These are phyloP conservation scores for Drosophila nr. perissopoda DNA, from an alignment of 2,888 invertebrate genomes.

Conservation along the genomic window DNA sequence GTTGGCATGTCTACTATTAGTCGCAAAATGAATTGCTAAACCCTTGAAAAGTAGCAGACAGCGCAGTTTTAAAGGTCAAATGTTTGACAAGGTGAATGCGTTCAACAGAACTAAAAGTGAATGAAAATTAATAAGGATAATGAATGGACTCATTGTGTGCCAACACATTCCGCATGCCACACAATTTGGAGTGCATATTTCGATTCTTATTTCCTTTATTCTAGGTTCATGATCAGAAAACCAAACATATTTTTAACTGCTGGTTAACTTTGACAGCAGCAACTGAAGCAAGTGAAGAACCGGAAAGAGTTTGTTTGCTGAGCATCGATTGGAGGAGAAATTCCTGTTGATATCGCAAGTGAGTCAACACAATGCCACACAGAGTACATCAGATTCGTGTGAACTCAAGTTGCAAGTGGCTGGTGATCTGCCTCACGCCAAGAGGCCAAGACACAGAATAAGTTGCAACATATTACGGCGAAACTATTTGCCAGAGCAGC, in stretches of 20 bases:
- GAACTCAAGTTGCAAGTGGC: neutral
- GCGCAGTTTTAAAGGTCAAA: constrained; percentile 58
- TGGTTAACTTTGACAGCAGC: neutral
- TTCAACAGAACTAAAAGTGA: constrained; percentile 40
- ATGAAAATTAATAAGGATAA: constrained; percentile 5
- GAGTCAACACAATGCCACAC: neutral
- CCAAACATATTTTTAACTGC: neutral
- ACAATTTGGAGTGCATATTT: neutral
- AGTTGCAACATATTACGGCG: constrained; percentile 36
- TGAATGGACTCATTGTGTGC: constrained; percentile 1
- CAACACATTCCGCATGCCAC: constrained; percentile 2
- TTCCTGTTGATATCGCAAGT: neutral
- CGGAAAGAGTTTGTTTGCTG: neutral
- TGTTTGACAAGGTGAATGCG: constrained; percentile 38
- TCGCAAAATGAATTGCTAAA: constrained; percentile 68
- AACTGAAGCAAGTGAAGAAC: neutral
- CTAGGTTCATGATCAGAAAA: neutral
- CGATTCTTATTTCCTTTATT: neutral
- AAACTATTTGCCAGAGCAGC: constrained; percentile 33
- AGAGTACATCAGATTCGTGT: neutral
- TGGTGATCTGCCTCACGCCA: neutral
- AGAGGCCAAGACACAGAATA: neutral
- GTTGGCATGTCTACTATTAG: constrained; percentile 57
- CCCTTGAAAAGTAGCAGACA: constrained; percentile 22
- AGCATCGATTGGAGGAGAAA: neutral